Evolutionary conservation across 1,140 invertebrate species (phyloP), one percentile per base, ranked within the genome.

Genomic region (Euura saliciscinereae): DNA sequence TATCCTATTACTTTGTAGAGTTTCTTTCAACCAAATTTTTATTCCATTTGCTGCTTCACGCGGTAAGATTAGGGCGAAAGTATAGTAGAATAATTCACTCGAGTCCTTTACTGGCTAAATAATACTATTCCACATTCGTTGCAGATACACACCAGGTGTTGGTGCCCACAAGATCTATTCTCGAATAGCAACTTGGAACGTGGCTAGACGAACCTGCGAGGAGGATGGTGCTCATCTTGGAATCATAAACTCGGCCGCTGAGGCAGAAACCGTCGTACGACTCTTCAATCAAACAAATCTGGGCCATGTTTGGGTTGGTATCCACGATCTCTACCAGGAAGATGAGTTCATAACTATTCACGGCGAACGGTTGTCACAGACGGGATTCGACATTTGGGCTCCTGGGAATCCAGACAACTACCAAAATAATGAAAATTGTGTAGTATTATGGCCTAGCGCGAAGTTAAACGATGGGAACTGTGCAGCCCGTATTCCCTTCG

Each of bases 91-190:
- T 28, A 28, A 28, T 28, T 28, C 28, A 28, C 28, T 28, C 28
- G 28, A 28, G 28, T 28, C 28, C 28, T 28, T 28, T 1, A 28
- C 28, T 28, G 0, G 28, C 28, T 1, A 28, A 28, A 28, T 28
- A 28, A 28, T 28, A 28, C 28, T 28, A 28, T 28, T 28, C 28
- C 28, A 28, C 28, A 28, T 28, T 28, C 28, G 28, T 28, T 28
- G 28, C 13, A 59, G 51, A 3, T 59, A 59, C 51, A 59, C 51
- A n/a, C 51, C 51, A n/a, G 51, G 77, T 77, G 45, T 71, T 4
- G 85, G 85, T 73, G 87, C 84, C 64, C 87, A 88, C 77, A 88
- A 88, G 72, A 83, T 88, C 51, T 84, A 88, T 43, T 44, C 77
- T 42, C 78, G 75, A 1, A 81, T 83, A 5, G 78, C 74, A 71